phyloP scores from a whole-genome alignment of 2,113 vertebrate genomes.

The Etia nguti region DNA sequence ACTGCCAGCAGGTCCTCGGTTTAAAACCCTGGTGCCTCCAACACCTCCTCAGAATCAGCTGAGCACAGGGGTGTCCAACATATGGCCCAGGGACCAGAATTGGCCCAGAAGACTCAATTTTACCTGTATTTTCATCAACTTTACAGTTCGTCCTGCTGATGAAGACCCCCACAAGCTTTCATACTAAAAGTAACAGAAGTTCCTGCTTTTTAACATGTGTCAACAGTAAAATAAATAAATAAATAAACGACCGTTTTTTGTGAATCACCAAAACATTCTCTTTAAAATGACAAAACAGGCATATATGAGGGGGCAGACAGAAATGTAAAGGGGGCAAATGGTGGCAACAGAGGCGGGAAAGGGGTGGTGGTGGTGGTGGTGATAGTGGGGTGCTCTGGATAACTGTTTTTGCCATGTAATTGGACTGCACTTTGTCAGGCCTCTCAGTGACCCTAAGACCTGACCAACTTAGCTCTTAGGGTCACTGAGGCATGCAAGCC shows the following conservation, averaged over 20 bases:
- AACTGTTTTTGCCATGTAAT: too few species aligned
- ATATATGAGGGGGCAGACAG: too few species aligned
- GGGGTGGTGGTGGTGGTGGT: too few species aligned
- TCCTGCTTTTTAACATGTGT: neutral
- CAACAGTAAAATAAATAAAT: neutral
- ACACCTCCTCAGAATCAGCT: neutral
- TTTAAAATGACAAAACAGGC: neutral
- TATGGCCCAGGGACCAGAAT: neutral
- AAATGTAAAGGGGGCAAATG: too few species aligned
- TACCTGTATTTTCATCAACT: neutral
- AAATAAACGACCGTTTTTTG: neutral
- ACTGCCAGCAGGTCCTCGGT: too few species aligned
- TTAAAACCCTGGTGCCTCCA: too few species aligned
- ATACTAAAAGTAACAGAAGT: neutral
- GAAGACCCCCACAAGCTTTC: neutral
- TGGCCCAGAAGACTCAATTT: neutral
- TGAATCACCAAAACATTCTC: neutral
- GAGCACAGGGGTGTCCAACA: neutral
- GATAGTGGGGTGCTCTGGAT: too few species aligned
- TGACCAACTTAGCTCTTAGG: neutral
- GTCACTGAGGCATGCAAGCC: neutral
- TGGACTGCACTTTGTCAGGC: too few species aligned
- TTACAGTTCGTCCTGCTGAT: neutral
- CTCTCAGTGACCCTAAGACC: too few species aligned
- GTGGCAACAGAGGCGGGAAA: too few species aligned